phyloP scores from a whole-genome alignment of 92 coral and sea anemone species.

The Parazoanthus swiftii region DNA sequence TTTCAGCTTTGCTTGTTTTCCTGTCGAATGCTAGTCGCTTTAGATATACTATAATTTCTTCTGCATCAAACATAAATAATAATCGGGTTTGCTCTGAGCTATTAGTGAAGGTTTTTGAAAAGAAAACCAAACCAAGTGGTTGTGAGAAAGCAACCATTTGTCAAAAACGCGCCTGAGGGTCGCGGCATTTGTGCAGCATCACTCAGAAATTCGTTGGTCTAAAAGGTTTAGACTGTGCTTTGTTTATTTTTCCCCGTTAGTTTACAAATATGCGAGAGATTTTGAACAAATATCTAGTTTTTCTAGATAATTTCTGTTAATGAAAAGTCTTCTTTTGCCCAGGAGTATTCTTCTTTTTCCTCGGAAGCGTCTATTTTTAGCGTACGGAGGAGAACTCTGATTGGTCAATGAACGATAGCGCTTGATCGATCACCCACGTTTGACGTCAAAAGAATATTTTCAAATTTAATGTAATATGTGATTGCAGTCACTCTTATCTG shows the following conservation, averaged over 20 bases:
- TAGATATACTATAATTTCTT: too few relatives aligned
- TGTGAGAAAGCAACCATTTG: too few relatives aligned
- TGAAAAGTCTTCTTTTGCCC: background rate
- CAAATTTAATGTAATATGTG: constrained; percentile 20
- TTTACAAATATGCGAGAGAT: background rate
- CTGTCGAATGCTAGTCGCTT: too few relatives aligned
- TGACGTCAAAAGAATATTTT: constrained; percentile 37
- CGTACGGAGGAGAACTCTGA: background rate
- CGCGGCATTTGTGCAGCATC: too few relatives aligned
- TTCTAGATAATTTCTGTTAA: background rate
- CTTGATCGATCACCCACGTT: constrained; percentile 31
- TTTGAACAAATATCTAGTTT: background rate
- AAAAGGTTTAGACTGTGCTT: too few relatives aligned
- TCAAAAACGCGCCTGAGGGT: too few relatives aligned
- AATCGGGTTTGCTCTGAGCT: too few relatives aligned
- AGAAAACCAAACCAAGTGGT: too few relatives aligned
- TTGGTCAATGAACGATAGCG: constrained; percentile 22
- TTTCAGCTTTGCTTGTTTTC: too few relatives aligned
- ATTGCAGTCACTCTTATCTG: background rate
- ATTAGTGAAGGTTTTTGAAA: too few relatives aligned
- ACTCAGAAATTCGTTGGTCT: too few relatives aligned
- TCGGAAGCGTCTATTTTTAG: constrained; percentile 41
- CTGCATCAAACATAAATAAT: too few relatives aligned
- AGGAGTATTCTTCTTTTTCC: background rate
- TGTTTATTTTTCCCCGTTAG: background rate